Percentiles rank a stretch among this genome's conserved stretches.
Conservation (phyloP, 2,113 vertebrate genomes). For the Himantopus leucocephalus region DNA sequence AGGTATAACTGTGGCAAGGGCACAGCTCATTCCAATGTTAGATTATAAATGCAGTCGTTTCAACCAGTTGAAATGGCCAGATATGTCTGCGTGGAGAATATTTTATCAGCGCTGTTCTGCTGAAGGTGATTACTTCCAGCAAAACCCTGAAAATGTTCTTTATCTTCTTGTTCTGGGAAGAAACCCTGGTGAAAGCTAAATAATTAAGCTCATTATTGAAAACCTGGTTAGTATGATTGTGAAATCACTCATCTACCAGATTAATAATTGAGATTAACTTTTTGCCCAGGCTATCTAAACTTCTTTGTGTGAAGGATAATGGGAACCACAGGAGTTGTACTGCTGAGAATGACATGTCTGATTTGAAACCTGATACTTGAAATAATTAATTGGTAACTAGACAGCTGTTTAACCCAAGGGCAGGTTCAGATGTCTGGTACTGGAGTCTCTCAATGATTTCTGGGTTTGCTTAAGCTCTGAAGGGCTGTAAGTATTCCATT, state of each 20-base stretch:
- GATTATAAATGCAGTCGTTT: neutral
- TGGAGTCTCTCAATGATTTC: fast-evolving
- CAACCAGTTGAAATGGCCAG: neutral
- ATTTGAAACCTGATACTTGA: neutral
- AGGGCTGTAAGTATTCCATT: neutral
- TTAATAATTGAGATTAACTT: neutral
- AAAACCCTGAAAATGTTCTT: neutral
- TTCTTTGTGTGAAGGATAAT: neutral
- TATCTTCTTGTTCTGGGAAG: neutral
- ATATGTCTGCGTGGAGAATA: neutral
- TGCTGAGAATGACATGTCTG: neutral
- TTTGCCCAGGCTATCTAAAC: neutral
- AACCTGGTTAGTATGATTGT: neutral
- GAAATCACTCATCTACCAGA: neutral
- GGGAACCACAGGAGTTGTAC: neutral
- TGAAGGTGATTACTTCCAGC: neutral
- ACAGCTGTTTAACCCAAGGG: neutral
- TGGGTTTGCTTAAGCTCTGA: neutral
- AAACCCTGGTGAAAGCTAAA: neutral
- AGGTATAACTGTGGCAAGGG: neutral
- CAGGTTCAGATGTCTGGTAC: neutral
- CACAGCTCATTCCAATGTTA: neutral
- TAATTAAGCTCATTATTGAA: neutral
- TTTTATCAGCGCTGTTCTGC: neutral
- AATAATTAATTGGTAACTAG: neutral